Evolutionary conservation across 2,888 invertebrate species (phyloP).

Genomic region (Opisthograptis luteolata): DNA sequence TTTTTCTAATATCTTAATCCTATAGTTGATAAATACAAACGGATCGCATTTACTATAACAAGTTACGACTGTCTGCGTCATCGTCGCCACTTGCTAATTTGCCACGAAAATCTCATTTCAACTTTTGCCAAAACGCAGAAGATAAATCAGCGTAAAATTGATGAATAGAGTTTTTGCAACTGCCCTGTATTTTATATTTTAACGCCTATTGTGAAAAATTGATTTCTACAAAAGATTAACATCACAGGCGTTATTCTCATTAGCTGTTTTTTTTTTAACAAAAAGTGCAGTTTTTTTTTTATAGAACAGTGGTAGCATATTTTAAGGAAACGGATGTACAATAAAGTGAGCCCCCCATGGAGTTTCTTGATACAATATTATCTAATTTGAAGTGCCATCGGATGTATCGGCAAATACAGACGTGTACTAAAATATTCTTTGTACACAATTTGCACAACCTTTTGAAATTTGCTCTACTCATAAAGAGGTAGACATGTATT

Average conservation of each 20-base stretch:
- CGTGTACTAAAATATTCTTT: conserved; percentile 4
- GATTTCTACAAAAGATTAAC: conserved; percentile 60
- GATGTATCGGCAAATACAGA: conserved; percentile 9
- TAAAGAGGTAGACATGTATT: conserved; percentile 11
- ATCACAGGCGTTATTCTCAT: conserved; percentile 43
- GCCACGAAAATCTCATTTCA: conserved; percentile 8
- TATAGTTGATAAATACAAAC: no score
- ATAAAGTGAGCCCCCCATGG: conserved; percentile 12
- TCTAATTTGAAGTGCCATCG: conserved; percentile 26
- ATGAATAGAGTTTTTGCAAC: conserved; percentile 35
- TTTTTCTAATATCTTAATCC: no score
- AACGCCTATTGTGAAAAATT: conserved; percentile 61
- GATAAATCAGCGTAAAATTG: conserved; percentile 31
- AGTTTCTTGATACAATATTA: conserved; percentile 24
- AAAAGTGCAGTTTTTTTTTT: conserved; percentile 14
- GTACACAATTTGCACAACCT: conserved; percentile 31
- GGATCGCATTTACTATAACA: no score
- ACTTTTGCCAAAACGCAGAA: conserved; percentile 28
- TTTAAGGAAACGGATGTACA: conserved; percentile 26
- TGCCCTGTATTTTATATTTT: conserved; percentile 48
- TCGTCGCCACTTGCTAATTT: background rate
- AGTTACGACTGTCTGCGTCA: background rate
- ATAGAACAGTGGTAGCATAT: conserved; percentile 6
- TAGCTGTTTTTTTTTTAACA: conserved; percentile 32
- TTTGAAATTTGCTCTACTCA: conserved; percentile 6